Base-by-base conservation (phyloP, 64 coral and sea anemone species). In the Porites lutea region DNA sequence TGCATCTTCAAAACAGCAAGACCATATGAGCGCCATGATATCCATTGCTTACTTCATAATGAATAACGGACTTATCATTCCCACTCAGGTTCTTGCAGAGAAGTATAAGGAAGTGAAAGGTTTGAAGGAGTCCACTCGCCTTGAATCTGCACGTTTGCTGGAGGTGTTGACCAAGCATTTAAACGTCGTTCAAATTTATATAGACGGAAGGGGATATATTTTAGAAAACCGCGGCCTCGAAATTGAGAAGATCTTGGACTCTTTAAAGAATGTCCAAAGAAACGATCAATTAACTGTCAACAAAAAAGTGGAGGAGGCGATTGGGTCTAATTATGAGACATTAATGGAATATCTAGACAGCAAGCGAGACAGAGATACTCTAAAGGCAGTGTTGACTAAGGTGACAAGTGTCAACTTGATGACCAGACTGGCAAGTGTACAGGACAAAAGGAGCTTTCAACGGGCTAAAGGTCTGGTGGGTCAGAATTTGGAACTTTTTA, bases 321-420 rank as follows among this genome's bases (percentile, higher is more conserved):
- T 86, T 83, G 79, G 93, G 13, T 72, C 65, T 59, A 22, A 13
- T 19, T 86, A 70, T 48, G 54, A 77, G 8, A 78, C 68, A 59
- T 52, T 87, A 11, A 22, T 88, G 16, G 70, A 88, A 73, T 75
- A 93, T 72, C 85, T 93, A 60, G 86, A 93, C 71, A 88, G 73
- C 74, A 93, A 93, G 78, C 12, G 91, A 47, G 65, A 93, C 61
- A 88, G 82, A 44, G 91, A 79, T 59, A 81, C 52, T 52, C 20
- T 88, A 6, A 88, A 72, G 45, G 83, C 83, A 14, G 22, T 93
- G 14, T 72, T 93, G 48, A 76, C 84, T 14, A 88, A 93, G 14
- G 88, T 88, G 19, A 86, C 84, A 71, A 93, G 76, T 74, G 91
- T 79, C 3, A 93, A 69, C 19, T 48, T 60, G 10, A 59, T 79